These are phyloP conservation scores for Odontophorus gujanensis DNA, from an alignment of 2,113 vertebrate species.

Conservation along the genomic window DNA sequence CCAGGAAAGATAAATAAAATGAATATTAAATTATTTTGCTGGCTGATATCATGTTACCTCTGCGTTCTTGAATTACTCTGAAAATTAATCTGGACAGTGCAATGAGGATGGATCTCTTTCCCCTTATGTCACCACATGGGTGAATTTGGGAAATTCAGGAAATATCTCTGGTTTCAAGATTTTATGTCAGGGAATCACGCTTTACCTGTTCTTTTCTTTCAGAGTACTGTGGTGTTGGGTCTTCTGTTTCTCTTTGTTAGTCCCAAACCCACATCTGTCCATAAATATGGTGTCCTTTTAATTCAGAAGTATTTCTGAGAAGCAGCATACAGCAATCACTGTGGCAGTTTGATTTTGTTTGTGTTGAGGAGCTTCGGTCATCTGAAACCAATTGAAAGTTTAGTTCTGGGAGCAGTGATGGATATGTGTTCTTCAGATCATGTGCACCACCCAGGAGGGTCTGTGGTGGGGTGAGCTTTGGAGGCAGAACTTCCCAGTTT, in stretches of 20 bases:
- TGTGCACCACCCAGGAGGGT: not conserved
- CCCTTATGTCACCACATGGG: not conserved
- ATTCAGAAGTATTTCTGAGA: not conserved
- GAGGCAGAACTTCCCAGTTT: not conserved
- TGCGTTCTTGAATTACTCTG: not conserved
- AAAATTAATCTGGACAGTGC: not conserved
- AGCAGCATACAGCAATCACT: not conserved
- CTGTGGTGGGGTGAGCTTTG: not conserved
- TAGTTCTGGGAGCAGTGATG: not conserved
- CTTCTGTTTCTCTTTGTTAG: not conserved
- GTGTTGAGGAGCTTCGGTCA: not conserved
- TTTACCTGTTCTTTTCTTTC: not conserved
- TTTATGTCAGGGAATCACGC: not conserved
- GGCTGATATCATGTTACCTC: not conserved
- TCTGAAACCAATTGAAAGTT: not conserved
- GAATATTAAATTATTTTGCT: constrained; percentile 1
- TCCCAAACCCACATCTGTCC: not conserved
- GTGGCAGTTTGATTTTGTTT: not conserved
- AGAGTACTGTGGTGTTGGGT: not conserved
- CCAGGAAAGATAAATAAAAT: not conserved
- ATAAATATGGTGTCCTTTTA: not conserved
- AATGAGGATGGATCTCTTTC: not conserved
- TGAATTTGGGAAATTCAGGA: not conserved
- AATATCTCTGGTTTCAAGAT: not conserved
- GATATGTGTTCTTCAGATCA: not conserved